Conservation (phyloP, 2,797 vertebrate species). For the Myotis findleyi region DNA sequence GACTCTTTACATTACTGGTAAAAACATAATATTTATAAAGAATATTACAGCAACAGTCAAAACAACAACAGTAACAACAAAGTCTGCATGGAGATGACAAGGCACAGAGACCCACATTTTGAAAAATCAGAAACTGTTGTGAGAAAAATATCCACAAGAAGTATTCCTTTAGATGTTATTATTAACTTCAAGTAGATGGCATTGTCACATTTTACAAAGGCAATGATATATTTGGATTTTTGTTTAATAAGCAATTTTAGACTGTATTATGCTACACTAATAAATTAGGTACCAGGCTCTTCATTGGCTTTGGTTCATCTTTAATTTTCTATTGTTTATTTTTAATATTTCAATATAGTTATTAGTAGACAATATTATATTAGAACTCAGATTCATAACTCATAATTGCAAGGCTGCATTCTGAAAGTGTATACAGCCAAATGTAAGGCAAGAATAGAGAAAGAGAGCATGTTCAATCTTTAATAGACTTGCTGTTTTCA, state of each 20-base stretch:
- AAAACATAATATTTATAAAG: not conserved
- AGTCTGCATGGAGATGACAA: not conserved
- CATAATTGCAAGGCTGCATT: not conserved
- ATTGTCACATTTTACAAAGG: not conserved
- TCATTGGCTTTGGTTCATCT: conserved; percentile 41
- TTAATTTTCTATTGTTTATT: conserved; percentile 49
- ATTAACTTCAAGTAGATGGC: not conserved
- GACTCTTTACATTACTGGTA: not conserved
- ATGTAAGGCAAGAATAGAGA: not conserved
- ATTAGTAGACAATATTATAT: conserved; percentile 21
- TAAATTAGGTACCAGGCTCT: not conserved
- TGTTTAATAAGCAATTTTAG: conserved; percentile 38
- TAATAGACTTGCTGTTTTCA: not conserved
- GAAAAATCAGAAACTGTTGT: not conserved
- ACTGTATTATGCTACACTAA: not conserved
- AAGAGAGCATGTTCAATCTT: not conserved
- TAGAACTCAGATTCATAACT: conserved; percentile 41
- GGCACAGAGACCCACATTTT: not conserved
- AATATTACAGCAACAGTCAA: not conserved
- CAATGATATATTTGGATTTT: conserved; percentile 16
- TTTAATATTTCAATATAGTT: conserved; percentile 35
- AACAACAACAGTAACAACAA: not conserved
- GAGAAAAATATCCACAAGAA: not conserved
- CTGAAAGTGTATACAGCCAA: not conserved
- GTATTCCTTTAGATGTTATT: not conserved